phyloP scores from a whole-genome alignment of 92 coral and sea anemone species.

The Palythoa grandis region DNA sequence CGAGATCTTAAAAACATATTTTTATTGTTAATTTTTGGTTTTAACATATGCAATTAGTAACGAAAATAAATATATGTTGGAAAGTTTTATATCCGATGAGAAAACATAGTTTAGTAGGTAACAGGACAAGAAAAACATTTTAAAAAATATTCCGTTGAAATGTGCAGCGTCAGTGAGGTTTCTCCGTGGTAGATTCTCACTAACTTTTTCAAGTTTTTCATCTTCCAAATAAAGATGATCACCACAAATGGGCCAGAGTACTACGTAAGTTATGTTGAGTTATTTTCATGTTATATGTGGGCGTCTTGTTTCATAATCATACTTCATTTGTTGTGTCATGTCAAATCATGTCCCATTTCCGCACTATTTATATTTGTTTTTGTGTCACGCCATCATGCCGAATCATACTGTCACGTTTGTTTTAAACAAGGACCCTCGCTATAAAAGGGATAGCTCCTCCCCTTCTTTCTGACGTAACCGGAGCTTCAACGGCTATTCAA shows the following conservation, averaged over 20 bases:
- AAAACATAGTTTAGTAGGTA: too few species aligned
- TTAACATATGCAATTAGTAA: neutral
- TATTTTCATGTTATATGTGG: neutral
- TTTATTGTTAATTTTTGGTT: neutral
- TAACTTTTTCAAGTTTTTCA: neutral
- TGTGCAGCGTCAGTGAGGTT: neutral
- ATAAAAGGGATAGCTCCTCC: conserved; percentile 40
- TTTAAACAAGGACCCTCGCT: conserved; percentile 31
- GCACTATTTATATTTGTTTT: too few species aligned
- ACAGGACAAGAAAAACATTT: neutral
- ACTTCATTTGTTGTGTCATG: neutral
- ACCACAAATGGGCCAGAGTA: neutral
- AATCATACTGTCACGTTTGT: too few species aligned
- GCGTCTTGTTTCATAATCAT: neutral
- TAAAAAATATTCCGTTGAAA: neutral
- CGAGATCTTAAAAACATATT: neutral
- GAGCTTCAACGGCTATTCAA: conserved; percentile 38
- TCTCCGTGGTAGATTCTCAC: neutral
- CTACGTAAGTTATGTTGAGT: neutral
- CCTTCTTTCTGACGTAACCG: conserved; percentile 35
- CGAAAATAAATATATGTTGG: too few species aligned
- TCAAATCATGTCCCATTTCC: too few species aligned
- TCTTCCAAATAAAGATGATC: neutral
- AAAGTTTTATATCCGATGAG: too few species aligned
- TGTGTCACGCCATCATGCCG: too few species aligned